phyloP scores from a whole-genome alignment of 1,140 invertebrate species.

The Pseudomyrmex flavicornis region DNA sequence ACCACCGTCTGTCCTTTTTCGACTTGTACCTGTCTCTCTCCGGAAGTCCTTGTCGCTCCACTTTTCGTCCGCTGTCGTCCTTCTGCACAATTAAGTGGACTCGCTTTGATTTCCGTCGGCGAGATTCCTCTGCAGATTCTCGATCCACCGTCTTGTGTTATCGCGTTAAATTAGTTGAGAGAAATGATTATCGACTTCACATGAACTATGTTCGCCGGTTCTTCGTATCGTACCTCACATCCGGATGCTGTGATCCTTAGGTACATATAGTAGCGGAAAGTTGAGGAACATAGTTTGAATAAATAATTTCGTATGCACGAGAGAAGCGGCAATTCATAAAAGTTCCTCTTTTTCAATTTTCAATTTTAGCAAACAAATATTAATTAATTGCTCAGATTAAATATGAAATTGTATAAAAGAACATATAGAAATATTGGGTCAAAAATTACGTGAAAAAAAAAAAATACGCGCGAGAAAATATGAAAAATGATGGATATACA shows the following conservation, averaged over 20 bases:
- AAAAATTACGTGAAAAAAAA: not conserved
- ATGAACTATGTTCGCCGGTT: slow-evolving; percentile 16
- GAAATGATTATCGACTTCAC: slow-evolving; percentile 71
- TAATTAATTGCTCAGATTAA: not conserved
- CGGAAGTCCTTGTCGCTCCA: slow-evolving; percentile 28
- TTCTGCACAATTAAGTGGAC: slow-evolving; percentile 78
- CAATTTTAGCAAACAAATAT: not conserved
- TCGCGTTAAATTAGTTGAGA: slow-evolving; percentile 75
- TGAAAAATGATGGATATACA: not conserved
- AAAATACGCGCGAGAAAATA: not conserved
- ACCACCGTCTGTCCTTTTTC: slow-evolving; percentile 22
- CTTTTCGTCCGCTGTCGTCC: slow-evolving; percentile 68
- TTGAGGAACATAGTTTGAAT: not conserved
- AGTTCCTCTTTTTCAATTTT: not conserved
- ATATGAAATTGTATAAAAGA: not conserved
- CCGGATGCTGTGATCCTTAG: slow-evolving; percentile 13
- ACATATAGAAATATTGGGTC: not conserved
- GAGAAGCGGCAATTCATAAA: not conserved
- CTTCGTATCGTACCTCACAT: slow-evolving; percentile 3
- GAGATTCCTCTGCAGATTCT: slow-evolving; percentile 74
- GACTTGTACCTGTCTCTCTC: slow-evolving; percentile 54
- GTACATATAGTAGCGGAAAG: not conserved
- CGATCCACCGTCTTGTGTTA: slow-evolving; percentile 69
- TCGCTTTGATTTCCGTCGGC: slow-evolving; percentile 79
- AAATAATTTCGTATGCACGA: not conserved